Conservation (phyloP, 2,888 invertebrate genomes). For the Maniola hyperantus region DNA sequence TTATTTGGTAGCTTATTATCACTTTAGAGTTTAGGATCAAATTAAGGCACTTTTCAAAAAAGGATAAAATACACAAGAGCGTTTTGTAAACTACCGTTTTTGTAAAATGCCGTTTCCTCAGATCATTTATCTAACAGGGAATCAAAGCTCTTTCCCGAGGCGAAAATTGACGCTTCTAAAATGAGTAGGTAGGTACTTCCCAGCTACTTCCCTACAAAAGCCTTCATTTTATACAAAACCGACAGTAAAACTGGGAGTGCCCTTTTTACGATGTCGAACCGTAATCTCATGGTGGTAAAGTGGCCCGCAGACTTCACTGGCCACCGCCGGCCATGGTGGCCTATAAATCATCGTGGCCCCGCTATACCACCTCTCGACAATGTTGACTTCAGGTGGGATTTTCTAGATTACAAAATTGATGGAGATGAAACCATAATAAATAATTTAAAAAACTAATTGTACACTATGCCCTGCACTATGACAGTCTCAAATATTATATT, state of each 20-base stretch:
- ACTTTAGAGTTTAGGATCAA: too few relatives aligned
- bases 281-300: constrained; percentile 6
- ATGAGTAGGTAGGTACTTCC: neutral
- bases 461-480: too few relatives aligned
- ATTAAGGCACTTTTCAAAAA: too few relatives aligned
- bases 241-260: neutral
- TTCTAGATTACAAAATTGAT: neutral
- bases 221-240: neutral
- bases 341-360: constrained; percentile 2
- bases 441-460: too few relatives aligned
- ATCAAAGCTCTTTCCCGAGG: neutral
- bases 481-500: too few relatives aligned
- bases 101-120: too few relatives aligned
- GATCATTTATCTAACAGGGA: neutral
- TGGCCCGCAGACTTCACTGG: neutral
- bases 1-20: too few relatives aligned
- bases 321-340: constrained; percentile 6
- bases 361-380: neutral
- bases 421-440: too few relatives aligned
- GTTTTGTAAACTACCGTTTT: too few relatives aligned
- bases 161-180: neutral
- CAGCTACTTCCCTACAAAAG: neutral
- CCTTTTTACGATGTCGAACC: neutral
- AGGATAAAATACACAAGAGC: too few relatives aligned
- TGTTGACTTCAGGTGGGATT: neutral